These are phyloP conservation scores for Lepus europaeus DNA, from an alignment of 2,113 vertebrate genomes.

Conservation along the genomic window DNA sequence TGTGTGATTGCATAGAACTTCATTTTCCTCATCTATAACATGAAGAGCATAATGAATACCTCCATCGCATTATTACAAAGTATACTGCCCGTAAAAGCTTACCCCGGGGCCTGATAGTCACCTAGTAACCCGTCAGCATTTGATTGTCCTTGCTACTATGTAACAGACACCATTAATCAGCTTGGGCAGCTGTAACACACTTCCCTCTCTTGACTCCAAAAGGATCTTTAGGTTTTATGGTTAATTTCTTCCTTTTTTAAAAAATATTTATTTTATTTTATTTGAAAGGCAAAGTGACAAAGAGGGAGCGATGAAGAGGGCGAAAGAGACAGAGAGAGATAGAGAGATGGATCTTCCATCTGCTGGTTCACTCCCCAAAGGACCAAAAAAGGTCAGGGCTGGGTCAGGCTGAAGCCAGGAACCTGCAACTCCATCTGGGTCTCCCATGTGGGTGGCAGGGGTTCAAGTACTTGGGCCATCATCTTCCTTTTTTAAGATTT, in stretches of 20 bases:
- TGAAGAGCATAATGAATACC: not conserved
- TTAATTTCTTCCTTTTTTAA: slow-evolving; percentile 15
- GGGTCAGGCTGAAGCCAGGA: no score
- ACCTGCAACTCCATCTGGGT: no score
- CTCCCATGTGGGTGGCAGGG: no score
- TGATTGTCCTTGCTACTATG: not conserved
- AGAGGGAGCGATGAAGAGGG: no score
- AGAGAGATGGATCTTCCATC: no score
- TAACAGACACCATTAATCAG: slow-evolving; percentile 26
- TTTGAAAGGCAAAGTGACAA: no score
- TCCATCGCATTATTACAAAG: not conserved
- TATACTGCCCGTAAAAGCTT: slow-evolving; percentile 7
- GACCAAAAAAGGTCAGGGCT: no score
- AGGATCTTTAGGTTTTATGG: not conserved
- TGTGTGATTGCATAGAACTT: slow-evolving; percentile 12
- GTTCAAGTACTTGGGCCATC: no score
- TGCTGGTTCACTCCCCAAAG: no score
- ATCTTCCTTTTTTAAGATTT: no score
- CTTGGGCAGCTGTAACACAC: slow-evolving; percentile 3
- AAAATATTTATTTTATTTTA: no score
- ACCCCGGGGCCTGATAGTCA: not conserved
- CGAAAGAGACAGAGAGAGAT: no score
- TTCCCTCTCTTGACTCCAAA: slow-evolving; percentile 46
- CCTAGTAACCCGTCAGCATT: slow-evolving; percentile 3
- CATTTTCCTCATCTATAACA: slow-evolving; percentile 52